Conservation (phyloP, 2,113 vertebrate species). For the Pseudorhombus dupliciocellatus region DNA sequence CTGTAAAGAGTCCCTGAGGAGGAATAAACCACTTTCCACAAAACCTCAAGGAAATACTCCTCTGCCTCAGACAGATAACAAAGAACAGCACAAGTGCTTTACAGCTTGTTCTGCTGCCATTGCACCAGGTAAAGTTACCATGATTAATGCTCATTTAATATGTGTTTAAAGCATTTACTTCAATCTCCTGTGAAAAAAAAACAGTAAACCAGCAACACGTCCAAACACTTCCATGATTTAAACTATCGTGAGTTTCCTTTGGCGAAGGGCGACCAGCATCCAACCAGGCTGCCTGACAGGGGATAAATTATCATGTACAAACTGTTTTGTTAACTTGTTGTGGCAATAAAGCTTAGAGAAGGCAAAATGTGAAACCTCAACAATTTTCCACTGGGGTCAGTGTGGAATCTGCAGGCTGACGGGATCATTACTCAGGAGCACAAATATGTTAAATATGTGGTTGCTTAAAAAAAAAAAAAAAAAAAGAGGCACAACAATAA, state of each 20-base stretch:
- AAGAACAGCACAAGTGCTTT: too few relatives aligned
- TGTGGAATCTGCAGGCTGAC: constrained; percentile 52
- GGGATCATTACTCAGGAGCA: constrained; percentile 51
- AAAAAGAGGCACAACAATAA: constrained; percentile 20
- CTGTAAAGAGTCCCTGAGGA: too few relatives aligned
- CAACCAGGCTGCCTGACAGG: constrained; percentile 14
- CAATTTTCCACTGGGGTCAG: constrained; percentile 64
- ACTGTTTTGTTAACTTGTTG: constrained; percentile 57
- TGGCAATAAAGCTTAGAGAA: constrained; percentile 46
- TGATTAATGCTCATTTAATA: too few relatives aligned
- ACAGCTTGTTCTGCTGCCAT: too few relatives aligned
- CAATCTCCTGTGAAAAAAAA: neutral
- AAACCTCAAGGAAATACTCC: constrained; percentile 22
- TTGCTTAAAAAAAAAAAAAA: too few relatives aligned
- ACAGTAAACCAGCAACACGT: constrained; percentile 1
- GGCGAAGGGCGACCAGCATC: constrained; percentile 9
- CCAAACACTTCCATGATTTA: neutral
- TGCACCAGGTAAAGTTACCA: too few relatives aligned
- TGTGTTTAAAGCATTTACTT: neutral
- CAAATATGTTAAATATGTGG: constrained; percentile 55
- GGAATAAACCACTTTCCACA: constrained; percentile 30
- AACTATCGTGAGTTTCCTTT: constrained; percentile 30
- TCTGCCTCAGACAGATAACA: neutral
- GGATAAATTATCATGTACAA: constrained; percentile 35
- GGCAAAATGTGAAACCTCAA: constrained; percentile 57